Evolutionary conservation across 2,113 vertebrate genomes (phyloP).

Genomic region (Pithys albifrons): DNA sequence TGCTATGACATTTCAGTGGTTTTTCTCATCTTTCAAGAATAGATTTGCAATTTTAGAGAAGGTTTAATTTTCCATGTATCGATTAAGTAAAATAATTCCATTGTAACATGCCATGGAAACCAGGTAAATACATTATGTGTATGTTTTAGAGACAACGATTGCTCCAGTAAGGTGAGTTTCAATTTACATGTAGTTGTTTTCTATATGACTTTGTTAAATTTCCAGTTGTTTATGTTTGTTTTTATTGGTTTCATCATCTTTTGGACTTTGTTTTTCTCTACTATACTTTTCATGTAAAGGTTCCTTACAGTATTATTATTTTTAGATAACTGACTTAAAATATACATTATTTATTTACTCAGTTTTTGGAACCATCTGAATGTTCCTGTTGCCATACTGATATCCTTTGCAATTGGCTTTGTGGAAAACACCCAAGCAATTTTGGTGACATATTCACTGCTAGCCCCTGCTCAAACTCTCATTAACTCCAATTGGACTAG

Average conservation of each 20-base stretch:
- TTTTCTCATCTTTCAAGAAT: not conserved
- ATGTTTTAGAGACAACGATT: not conserved
- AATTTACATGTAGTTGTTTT: not conserved
- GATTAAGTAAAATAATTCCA: not conserved
- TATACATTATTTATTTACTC: not conserved
- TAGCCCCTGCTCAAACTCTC: not conserved
- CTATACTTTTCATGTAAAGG: not conserved
- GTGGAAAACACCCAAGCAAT: not conserved
- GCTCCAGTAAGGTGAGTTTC: not conserved
- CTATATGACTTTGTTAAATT: not conserved
- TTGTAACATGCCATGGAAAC: not conserved
- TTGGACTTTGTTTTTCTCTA: not conserved
- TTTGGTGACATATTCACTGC: not conserved
- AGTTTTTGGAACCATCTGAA: not conserved
- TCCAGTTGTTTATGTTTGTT: not conserved
- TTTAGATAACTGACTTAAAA: not conserved
- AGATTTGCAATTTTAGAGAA: not conserved
- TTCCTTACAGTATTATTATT: not conserved
- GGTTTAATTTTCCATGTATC: not conserved
- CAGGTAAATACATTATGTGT: not conserved
- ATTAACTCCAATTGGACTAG: not conserved
- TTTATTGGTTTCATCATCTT: not conserved
- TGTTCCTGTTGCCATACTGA: not conserved
- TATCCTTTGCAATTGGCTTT: not conserved
- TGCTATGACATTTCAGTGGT: not conserved